These are phyloP conservation scores for Drosophila anomalata DNA, from an alignment of 2,888 invertebrate genomes.

Conservation along the genomic window DNA sequence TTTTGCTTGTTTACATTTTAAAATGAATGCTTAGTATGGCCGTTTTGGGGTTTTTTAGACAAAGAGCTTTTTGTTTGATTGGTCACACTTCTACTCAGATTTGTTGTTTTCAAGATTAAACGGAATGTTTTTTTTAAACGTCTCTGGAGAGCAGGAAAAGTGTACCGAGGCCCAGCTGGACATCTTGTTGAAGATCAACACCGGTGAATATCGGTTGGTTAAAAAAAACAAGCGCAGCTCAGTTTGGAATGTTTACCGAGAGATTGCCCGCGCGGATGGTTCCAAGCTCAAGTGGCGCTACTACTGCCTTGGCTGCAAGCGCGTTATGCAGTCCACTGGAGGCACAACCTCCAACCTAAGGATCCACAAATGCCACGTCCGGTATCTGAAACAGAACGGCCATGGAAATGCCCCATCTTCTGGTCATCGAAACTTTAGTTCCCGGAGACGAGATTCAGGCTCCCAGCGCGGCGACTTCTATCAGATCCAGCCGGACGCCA, in stretches of 20 bases:
- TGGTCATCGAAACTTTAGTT: not conserved
- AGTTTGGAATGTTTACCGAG: constrained; percentile 68
- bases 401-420: constrained; percentile 2
- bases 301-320: constrained; percentile 62
- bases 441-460: not conserved
- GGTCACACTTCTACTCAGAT: no score
- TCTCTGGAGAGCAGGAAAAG: constrained; percentile 54
- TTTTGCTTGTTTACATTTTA: not conserved
- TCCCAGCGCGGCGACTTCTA: not conserved
- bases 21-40: not conserved
- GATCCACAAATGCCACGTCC: constrained; percentile 69
- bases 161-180: constrained; percentile 65
- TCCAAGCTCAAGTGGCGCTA: constrained; percentile 65
- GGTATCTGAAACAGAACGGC: constrained; percentile 52
- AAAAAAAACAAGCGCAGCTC: constrained; percentile 69
- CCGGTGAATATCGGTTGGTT: constrained; percentile 57
- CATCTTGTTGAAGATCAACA: constrained; percentile 61
- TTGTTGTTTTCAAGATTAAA: constrained; percentile 6
- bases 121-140: constrained; percentile 62
- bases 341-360: constrained; percentile 68
- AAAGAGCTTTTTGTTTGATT: no score
- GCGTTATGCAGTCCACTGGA: constrained; percentile 70
- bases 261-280: constrained; percentile 59
- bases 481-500: not conserved
- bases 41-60: not conserved